These are phyloP conservation scores for Odontomachus brunneus DNA, from an alignment of 1,140 invertebrate genomes.

Conservation along the genomic window DNA sequence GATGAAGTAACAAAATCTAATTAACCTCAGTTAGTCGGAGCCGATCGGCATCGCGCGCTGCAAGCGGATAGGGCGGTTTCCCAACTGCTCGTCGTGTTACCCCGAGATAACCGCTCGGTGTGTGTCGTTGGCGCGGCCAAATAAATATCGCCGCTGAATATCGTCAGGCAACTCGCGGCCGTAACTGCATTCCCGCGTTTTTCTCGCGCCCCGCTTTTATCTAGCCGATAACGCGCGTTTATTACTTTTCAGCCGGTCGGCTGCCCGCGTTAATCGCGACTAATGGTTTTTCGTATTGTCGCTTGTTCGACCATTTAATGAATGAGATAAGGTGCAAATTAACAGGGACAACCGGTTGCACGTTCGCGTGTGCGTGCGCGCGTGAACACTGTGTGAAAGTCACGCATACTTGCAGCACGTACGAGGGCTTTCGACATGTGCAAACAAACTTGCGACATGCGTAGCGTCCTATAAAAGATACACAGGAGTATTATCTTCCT, in stretches of 20 bases:
- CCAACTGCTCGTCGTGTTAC: conserved; percentile 48
- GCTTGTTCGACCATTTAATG: conserved; percentile 35
- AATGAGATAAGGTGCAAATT: conserved; percentile 43
- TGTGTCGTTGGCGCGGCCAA: conserved; percentile 41
- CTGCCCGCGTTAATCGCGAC: conserved; percentile 26
- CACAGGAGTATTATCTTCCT: no score
- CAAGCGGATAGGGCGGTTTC: conserved; percentile 12
- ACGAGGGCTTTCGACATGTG: no score
- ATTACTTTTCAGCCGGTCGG: conserved; percentile 29
- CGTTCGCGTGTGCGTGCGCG: background rate
- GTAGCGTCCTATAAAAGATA: background rate
- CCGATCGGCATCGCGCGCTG: conserved; percentile 20
- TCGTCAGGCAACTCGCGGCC: conserved; percentile 47
- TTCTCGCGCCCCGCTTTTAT: conserved; percentile 51
- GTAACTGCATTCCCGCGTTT: conserved; percentile 24
- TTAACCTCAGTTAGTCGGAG: conserved; percentile 41
- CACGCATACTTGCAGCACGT: background rate
- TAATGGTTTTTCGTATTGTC: conserved; percentile 38
- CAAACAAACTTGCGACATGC: background rate
- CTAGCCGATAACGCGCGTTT: conserved; percentile 28
- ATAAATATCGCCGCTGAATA: conserved; percentile 55
- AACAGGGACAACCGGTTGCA: conserved; percentile 20
- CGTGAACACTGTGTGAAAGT: background rate
- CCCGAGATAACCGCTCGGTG: conserved; percentile 28
- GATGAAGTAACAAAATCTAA: conserved; percentile 46